Evolutionary conservation across 2,113 vertebrate species (phyloP).

Genomic region (Pelecanus crispus): DNA sequence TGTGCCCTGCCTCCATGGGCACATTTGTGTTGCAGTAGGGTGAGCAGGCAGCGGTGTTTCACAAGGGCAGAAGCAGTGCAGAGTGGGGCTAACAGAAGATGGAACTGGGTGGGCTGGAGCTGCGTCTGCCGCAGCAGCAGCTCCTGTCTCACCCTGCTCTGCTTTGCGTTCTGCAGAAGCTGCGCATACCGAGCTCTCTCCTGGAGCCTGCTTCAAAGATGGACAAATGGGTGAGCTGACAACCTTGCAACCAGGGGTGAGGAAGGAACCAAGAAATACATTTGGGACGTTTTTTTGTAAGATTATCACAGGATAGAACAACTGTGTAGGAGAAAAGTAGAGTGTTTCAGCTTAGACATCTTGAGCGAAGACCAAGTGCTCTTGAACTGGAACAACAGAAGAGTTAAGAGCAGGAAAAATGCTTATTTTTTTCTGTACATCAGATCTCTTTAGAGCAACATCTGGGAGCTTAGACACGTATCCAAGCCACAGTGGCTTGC

Average conservation of each 20-base stretch:
- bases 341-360: not conserved
- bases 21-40: fast-evolving
- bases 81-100: not conserved
- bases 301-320: not conserved
- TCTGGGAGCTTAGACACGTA: not conserved
- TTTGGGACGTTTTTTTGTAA: not conserved
- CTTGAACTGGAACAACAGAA: not conserved
- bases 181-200: conserved; percentile 73
- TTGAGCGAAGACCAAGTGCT: not conserved
- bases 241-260: not conserved
- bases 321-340: not conserved
- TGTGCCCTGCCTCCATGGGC: fast-evolving
- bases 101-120: not conserved
- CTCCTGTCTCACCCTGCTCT: not conserved
- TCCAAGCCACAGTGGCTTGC: not conserved
- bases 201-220: conserved; percentile 71
- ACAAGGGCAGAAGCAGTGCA: not conserved
- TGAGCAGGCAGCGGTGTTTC: not conserved
- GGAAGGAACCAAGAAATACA: not conserved
- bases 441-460: not conserved
- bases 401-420: not conserved
- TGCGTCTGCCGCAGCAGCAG: not conserved
- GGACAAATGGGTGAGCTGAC: conserved; percentile 54
- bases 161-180: conserved; percentile 73
- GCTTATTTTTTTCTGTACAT: not conserved